Evolutionary conservation across 2,888 invertebrate genomes (phyloP).

Genomic region (Micoletzkya japonica): DNA sequence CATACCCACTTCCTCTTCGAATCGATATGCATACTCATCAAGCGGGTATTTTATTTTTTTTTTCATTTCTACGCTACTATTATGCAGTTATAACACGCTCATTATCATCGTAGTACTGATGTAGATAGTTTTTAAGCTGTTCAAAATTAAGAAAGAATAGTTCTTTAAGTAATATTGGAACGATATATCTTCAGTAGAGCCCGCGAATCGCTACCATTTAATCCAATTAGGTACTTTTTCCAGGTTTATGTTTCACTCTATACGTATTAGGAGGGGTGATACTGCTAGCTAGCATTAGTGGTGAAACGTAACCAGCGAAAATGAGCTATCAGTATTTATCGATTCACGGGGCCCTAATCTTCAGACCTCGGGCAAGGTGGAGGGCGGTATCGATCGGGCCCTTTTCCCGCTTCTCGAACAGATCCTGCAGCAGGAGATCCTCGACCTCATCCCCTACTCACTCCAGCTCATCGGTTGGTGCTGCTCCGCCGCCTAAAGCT

Average conservation of each 20-base stretch:
- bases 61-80: too few relatives aligned
- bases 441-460: constrained; percentile 96
- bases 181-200: too few relatives aligned
- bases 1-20: constrained; percentile 99
- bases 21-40: constrained; percentile 77
- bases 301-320: too few relatives aligned
- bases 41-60: constrained; percentile 44
- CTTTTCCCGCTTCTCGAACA: constrained; percentile 93
- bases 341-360: constrained; percentile 7
- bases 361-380: constrained; percentile 49
- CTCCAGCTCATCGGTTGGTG: constrained; percentile 83
- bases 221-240: too few relatives aligned
- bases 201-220: too few relatives aligned
- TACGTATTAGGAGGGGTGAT: not conserved
- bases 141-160: too few relatives aligned
- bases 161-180: too few relatives aligned
- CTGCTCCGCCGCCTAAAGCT: too few relatives aligned
- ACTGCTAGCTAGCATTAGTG: not conserved
- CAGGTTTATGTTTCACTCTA: not conserved
- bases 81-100: not conserved
- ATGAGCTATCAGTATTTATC: not conserved
- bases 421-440: constrained; percentile 83
- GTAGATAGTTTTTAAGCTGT: too few relatives aligned
- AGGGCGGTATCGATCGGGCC: constrained; percentile 74
- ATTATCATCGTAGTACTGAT: not conserved